Evolutionary conservation across 2,888 invertebrate species (phyloP).

Genomic region (Drosophila ochracea): DNA sequence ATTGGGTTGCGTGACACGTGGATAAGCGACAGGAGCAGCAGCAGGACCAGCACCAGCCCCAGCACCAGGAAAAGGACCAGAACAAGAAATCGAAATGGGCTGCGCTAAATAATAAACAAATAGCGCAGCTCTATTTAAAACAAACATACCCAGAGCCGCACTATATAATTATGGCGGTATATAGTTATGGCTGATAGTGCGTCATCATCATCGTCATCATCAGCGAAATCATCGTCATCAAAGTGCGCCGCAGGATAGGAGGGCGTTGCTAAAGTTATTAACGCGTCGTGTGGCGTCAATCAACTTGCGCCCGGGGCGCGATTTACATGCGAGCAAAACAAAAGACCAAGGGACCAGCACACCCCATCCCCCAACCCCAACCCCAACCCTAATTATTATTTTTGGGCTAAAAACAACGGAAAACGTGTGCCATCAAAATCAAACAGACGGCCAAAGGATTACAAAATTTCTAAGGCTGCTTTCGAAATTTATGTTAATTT

Average conservation of each 20-base stretch:
- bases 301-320: conserved; percentile 62
- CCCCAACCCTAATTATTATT: conserved; percentile 6
- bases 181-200: conserved; percentile 68
- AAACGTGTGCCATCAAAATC: conserved; percentile 59
- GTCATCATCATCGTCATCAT: conserved; percentile 57
- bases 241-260: conserved; percentile 65
- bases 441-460: conserved; percentile 58
- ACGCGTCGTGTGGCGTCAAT: conserved; percentile 81
- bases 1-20: conserved; percentile 75
- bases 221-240: conserved; percentile 38
- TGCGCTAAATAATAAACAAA: conserved; percentile 71
- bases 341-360: conserved; percentile 29
- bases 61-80: conserved; percentile 13
- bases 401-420: conserved; percentile 68
- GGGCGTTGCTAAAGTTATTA: conserved; percentile 80
- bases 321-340: conserved; percentile 59
- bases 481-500: conserved; percentile 76
- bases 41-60: conserved; percentile 12
- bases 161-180: conserved; percentile 63
- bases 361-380: neutral
- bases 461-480: conserved; percentile 47
- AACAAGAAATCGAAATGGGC: conserved; percentile 7
- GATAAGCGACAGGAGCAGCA: conserved; percentile 32
- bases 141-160: conserved; percentile 47
- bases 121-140: conserved; percentile 63